Evolutionary conservation across 23 tunicate species (phyloP), one percentile per base, ranked within the genome.

Genomic region (Ascidia mentula): DNA sequence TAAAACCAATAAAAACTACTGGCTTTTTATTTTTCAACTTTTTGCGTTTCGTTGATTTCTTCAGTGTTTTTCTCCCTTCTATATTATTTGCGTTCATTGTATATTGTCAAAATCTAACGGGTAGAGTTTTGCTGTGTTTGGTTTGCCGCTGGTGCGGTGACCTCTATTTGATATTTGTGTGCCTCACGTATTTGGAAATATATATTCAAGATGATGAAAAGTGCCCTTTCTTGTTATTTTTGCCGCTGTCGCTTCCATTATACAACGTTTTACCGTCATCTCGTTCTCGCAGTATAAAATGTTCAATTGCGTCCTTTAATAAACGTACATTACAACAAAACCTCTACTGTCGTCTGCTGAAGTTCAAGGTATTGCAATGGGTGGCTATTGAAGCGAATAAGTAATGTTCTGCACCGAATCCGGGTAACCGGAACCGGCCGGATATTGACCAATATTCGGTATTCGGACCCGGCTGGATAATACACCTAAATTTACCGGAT

Each of bases 21-120:
- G n/a, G n/a, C n/a, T n/a, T n/a, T n/a, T n/a, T n/a, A n/a, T n/a
- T n/a, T n/a, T n/a, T n/a, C n/a, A n/a, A n/a, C n/a, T n/a, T n/a
- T 9, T 53, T 53, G 65, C 65, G 24, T 26, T 9, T 53, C 65
- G 65, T 28, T 28, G 65, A 53, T 53, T 53, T 53, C 65, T 53
- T 53, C 65, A 53, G 65, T 53, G 65, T 53, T 53, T 53, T 53
- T 9, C 13, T 53, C 24, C 28, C 24, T 53, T 5, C 65, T 53
- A n/a, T n/a, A n/a, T n/a, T n/a, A n/a, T n/a, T n/a, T n/a, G n/a
- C 65, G 65, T 53, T 53, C 65, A 53, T 53, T 53, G 65, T 53
- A 53, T 28, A 53, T 53, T 53, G 65, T 53, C 65, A 53, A 53
- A 53, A 53, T 53, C 1, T 9, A 20, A 53, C 65, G 28, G 13